Evolutionary conservation across 2,888 invertebrate genomes (phyloP).

Genomic region (Lycaena phlaeas): DNA sequence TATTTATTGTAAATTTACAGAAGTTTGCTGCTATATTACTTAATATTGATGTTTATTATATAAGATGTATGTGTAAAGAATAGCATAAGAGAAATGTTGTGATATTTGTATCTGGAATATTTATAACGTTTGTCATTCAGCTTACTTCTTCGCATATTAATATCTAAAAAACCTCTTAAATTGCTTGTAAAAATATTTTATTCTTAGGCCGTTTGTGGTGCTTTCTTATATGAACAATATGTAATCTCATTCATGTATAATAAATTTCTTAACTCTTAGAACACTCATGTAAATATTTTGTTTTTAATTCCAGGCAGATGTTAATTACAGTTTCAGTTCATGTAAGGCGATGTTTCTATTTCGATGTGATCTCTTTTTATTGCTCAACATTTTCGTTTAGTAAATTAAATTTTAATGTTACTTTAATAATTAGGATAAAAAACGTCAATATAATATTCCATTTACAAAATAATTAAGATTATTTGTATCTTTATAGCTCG

Average conservation of each 20-base stretch:
- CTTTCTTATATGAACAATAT: too few relatives aligned
- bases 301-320: too few relatives aligned
- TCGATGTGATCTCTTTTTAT: slow-evolving; percentile 35
- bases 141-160: not conserved
- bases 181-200: too few relatives aligned
- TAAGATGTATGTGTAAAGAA: slow-evolving; percentile 64
- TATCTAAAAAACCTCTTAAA: too few relatives aligned
- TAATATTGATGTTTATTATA: slow-evolving; percentile 58
- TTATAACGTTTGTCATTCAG: slow-evolving; percentile 32
- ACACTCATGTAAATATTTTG: too few relatives aligned
- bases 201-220: too few relatives aligned
- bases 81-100: slow-evolving; percentile 66
- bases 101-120: slow-evolving; percentile 74
- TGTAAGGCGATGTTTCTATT: slow-evolving; percentile 11
- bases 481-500: slow-evolving; percentile 51
- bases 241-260: too few relatives aligned
- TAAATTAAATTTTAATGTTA: not conserved
- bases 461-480: slow-evolving; percentile 66
- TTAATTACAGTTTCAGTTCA: too few relatives aligned
- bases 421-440: not conserved
- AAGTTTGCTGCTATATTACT: slow-evolving; percentile 46
- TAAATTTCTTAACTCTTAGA: too few relatives aligned
- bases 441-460: slow-evolving; percentile 56
- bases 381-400: slow-evolving; percentile 26
- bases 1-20: slow-evolving; percentile 47